Base-by-base conservation (phyloP, 2,888 invertebrate genomes). In the Tetheella fluctuosa region DNA sequence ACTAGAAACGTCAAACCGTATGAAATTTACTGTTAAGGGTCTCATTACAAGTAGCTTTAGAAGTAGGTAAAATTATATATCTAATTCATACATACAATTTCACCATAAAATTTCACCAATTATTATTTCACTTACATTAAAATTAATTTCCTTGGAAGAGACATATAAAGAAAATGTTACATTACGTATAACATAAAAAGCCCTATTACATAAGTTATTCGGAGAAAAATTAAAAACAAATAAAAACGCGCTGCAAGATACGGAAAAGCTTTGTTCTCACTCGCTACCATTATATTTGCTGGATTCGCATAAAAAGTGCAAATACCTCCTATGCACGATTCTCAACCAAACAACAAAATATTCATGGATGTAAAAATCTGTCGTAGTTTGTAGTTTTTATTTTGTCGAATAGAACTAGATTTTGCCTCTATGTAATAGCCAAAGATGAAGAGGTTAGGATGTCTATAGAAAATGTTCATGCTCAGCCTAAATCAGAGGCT, bases 311-410 rank as follows among this genome's bases (percentile, higher is more conserved):
- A 15, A 13, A 37, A 37, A n/a, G 39, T 39, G n/a, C n/a, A 39
- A 37, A 37, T 37, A 39, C 39, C n/a, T n/a, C n/a, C n/a, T 39
- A 39, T 39, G 39, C n/a, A 39, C 39, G n/a, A 39, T 39, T 39
- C 39, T 10, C 1, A n/a, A 39, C 39, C 39, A 39, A 39, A 39
- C 39, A 39, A 39, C 5, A 39, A 39, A 39, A 39, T 39, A 15
- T 37, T 13, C n/a, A n/a, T 39, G 39, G 1, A 39, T 10, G 39
- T 5, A 39, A n/a, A 39, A 39, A 39, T n/a, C 39, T 39, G n/a
- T 37, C 37, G 37, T 15, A 15, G 15, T 42, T 42, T 10, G n/a
- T n/a, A 42, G 17, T n/a, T 17, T 42, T 42, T 42, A 15, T 7
- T 42, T 17, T 1, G 42, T 20, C 48, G 48, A 48, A 15, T 48